These are phyloP conservation scores for Tetramorium simillimum DNA, from an alignment of 1,140 invertebrate species.

Conservation along the genomic window DNA sequence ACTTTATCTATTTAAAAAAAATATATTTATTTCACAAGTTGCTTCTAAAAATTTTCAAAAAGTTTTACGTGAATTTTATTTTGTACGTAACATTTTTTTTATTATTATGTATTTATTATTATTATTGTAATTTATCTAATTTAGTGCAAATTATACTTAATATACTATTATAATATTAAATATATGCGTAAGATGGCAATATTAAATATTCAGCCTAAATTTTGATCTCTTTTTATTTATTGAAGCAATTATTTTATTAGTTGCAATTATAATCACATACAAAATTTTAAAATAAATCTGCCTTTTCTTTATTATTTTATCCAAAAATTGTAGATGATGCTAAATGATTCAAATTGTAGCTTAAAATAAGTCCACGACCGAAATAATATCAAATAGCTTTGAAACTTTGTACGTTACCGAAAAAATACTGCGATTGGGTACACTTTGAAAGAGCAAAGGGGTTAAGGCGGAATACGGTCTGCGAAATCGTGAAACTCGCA, in stretches of 20 bases:
- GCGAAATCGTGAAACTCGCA: conserved; percentile 44
- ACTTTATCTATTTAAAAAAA: not conserved
- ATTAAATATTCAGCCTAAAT: not conserved
- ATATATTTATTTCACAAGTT: not conserved
- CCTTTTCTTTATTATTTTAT: not conserved
- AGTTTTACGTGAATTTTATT: not conserved
- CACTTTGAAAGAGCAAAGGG: not conserved
- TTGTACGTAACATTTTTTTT: not conserved
- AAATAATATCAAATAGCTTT: not conserved
- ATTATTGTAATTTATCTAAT: not conserved
- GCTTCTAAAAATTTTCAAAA: not conserved
- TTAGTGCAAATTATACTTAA: not conserved
- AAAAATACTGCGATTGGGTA: not conserved
- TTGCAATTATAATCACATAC: not conserved
- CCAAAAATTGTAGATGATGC: not conserved
- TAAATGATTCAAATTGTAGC: not conserved
- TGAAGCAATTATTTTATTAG: not conserved
- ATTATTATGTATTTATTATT: not conserved
- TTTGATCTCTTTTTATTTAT: not conserved
- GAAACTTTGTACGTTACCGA: conserved; percentile 3
- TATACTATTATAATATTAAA: not conserved
- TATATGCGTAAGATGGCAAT: not conserved
- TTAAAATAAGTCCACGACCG: not conserved
- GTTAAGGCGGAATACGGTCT: conserved; percentile 61
- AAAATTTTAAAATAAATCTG: not conserved